phyloP scores from a whole-genome alignment of 2,113 vertebrate species.

The Microcebus tavaratra region DNA sequence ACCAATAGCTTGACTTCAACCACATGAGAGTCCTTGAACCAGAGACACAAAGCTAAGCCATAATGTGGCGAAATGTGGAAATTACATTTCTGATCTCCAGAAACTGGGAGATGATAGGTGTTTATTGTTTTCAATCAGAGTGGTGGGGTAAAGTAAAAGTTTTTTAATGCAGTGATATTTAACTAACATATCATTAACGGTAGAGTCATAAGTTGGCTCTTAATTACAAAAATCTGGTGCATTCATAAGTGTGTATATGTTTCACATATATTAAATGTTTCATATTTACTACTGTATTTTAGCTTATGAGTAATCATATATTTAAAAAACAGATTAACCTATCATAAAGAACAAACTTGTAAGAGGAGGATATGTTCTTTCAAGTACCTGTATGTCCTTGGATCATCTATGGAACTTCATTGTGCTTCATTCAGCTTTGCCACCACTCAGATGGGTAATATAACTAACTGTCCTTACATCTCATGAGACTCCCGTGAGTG shows the following conservation, averaged over 20 bases:
- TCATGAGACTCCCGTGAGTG: not conserved
- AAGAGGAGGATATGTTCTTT: not conserved
- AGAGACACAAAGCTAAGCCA: not conserved
- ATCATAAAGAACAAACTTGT: not conserved
- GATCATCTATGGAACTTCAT: not conserved
- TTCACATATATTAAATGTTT: not conserved
- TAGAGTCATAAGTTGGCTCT: not conserved
- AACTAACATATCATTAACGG: not conserved
- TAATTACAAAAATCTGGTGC: not conserved
- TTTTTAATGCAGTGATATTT: not conserved
- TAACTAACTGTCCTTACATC: not conserved
- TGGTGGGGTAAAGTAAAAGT: not conserved
- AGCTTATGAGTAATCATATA: not conserved
- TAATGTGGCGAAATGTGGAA: too few relatives aligned
- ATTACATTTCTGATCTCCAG: not conserved
- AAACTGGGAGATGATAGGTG: not conserved
- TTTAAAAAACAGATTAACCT: not conserved
- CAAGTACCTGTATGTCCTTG: not conserved
- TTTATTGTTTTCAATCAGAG: not conserved
- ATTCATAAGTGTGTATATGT: not conserved
- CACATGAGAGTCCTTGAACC: not conserved
- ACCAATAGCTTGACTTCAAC: not conserved
- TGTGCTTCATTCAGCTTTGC: not conserved
- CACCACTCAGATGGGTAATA: not conserved
- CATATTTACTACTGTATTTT: not conserved